These are phyloP conservation scores for Xestia sexstrigata DNA, from an alignment of 2,888 invertebrate species.

Conservation along the genomic window DNA sequence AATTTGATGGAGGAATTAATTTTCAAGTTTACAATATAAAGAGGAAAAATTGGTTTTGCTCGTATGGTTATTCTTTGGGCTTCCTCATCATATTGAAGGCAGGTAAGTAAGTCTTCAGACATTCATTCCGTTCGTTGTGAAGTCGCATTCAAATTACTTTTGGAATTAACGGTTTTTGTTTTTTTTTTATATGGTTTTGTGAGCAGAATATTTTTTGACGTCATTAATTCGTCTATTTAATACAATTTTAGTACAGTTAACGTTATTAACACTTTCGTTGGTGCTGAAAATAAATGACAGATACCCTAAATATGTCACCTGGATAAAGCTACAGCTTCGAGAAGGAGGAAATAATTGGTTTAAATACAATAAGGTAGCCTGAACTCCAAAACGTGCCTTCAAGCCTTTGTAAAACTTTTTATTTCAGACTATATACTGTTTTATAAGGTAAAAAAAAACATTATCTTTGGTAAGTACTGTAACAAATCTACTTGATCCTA, in stretches of 20 bases:
- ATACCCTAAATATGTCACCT: not conserved
- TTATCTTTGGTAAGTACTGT: no score
- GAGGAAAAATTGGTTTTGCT: conserved; percentile 81
- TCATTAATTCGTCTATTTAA: not conserved
- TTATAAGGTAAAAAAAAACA: no score
- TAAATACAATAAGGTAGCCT: not conserved
- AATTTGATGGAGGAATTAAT: conserved; percentile 89
- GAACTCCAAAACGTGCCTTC: no score
- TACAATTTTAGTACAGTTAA: not conserved
- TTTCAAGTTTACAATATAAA: conserved; percentile 88
- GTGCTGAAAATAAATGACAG: not conserved
- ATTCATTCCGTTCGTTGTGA: conserved; percentile 33
- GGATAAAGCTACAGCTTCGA: not conserved
- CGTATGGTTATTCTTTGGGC: conserved; percentile 74
- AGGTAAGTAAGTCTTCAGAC: conserved; percentile 77
- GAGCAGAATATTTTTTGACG: not conserved
- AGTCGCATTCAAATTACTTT: conserved; percentile 48
- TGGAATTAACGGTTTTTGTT: conserved; percentile 3
- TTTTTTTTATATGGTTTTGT: conserved; percentile 7
- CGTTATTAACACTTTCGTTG: not conserved
- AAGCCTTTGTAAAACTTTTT: no score
- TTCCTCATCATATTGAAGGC: conserved; percentile 80
- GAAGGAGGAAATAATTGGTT: not conserved
- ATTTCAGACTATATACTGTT: no score
- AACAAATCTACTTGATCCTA: no score